These are phyloP conservation scores for Artibeus jamaicensis DNA, from an alignment of 2,797 vertebrate genomes.

Conservation along the genomic window DNA sequence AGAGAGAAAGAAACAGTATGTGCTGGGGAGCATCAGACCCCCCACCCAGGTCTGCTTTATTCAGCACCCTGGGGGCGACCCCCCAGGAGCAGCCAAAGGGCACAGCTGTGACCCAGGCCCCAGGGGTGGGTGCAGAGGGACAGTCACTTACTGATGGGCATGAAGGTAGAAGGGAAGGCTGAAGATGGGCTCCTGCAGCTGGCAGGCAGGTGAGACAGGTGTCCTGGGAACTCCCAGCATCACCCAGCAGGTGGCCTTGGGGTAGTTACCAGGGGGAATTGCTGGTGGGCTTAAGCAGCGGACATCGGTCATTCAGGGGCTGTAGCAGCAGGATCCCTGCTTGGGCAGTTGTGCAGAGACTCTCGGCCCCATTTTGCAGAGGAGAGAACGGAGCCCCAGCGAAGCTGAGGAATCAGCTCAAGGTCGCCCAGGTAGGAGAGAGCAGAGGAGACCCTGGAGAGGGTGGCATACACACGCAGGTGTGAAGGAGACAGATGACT, in stretches of 20 bases:
- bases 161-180: fast-evolving
- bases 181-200: fast-evolving
- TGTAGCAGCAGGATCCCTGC: not conserved
- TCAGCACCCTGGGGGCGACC: not conserved
- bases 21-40: not conserved
- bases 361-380: not conserved
- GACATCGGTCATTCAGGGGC: no score
- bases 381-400: not conserved
- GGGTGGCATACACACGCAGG: no score
- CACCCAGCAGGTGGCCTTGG: not conserved
- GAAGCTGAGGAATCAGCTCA: not conserved
- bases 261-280: not conserved
- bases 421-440: not conserved
- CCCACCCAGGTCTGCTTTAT: no score
- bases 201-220: not conserved
- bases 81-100: not conserved
- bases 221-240: no score
- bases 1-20: not conserved
- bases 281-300: not conserved
- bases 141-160: fast-evolving
- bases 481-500: not conserved
- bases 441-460: not conserved
- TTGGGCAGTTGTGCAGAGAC: not conserved
- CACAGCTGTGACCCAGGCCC: not conserved
- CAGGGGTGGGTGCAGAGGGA: not conserved